Base-by-base conservation (phyloP, 1,140 invertebrate genomes). In the Zelostemma sp. region DNA sequence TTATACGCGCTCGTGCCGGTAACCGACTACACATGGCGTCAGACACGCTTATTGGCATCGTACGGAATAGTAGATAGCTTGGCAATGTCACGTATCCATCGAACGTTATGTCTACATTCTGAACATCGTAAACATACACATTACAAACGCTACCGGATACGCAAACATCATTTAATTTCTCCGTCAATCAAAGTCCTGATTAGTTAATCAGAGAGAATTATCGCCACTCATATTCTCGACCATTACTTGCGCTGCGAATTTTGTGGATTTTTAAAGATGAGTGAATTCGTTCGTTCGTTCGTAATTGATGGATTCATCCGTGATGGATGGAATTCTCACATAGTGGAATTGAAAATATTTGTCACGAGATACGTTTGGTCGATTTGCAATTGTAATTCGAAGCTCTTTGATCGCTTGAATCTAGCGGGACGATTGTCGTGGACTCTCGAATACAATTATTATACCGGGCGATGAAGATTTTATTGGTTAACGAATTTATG, bases 401-500 rank as follows among this genome's bases (percentile, higher is more conserved):
- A 12, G 14, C 9, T 51, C 21, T 51, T 38, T 16, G 25, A 51
- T 51, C 14, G 25, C 18, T 28, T 38, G 48, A 33, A n/a, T 12
- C 28, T 49, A 48, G 38, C 11, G 12, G 12, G 25, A 38, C 54
- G 62, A 76, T 78, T 68, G 72, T 63, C 56, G 5, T 33, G 51
- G 40, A 28, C 17, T 60, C 55, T 35, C 50, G 40, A 60, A 40
- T 51, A 45, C 62, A 68, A 79, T 78, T 76, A 78, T 79, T 77
- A 67, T 61, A 67, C 53, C 35, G 6, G 41, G 48, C 66, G 72
- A 79, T 77, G 74, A 80, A 72, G 73, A 80, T 81, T 83, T 83
- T 80, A 83, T 81, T 80, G 79, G 79, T 77, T 81, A 78, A 81
- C 79, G 76, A 80, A 83, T 82, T 82, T 81, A 80, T 78, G 79